These are phyloP conservation scores for Psococerastis gibbosa DNA, from an alignment of 2,888 invertebrate species.

Conservation along the genomic window DNA sequence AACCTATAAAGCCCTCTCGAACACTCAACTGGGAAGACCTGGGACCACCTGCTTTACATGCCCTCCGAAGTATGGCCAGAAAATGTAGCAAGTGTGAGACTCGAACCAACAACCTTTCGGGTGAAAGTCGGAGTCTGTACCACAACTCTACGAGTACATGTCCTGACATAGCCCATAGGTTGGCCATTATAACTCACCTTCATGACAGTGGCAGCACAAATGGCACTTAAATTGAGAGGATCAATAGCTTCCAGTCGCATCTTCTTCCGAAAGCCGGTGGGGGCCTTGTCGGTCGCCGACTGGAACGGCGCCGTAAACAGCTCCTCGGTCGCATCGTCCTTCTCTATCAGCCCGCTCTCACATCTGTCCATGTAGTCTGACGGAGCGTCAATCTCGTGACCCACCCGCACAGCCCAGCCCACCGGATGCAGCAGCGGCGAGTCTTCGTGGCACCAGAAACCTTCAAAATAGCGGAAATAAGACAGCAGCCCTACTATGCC, in stretches of 20 bases:
- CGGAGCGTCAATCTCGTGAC: constrained; percentile 75
- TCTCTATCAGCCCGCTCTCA: constrained; percentile 45
- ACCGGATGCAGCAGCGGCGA: constrained; percentile 88
- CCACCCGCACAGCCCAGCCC: constrained; percentile 86
- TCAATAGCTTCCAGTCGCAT: constrained; percentile 97
- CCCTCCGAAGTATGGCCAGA: too few relatives aligned
- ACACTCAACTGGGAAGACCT: too few relatives aligned
- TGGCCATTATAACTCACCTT: constrained; percentile 28
- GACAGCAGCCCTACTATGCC: too few relatives aligned
- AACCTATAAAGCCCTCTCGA: too few relatives aligned
- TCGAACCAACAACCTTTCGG: too few relatives aligned
- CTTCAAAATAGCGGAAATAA: too few relatives aligned
- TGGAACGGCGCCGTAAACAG: constrained; percentile 40
- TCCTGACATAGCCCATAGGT: too few relatives aligned
- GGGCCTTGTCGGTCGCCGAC: constrained; percentile 13
- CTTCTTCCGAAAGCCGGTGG: constrained; percentile 46
- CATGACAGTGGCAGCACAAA: constrained; percentile 91
- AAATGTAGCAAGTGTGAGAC: too few relatives aligned
- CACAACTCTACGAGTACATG: too few relatives aligned
- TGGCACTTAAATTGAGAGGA: constrained; percentile 82
- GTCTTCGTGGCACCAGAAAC: constrained; percentile 95
- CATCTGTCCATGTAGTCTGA: constrained; percentile 56
- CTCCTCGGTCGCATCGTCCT: constrained; percentile 63
- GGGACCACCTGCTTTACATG: too few relatives aligned
- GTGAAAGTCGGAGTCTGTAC: too few relatives aligned